phyloP scores from a whole-genome alignment of 2,888 invertebrate species.

The Ichneumoninae sp. region DNA sequence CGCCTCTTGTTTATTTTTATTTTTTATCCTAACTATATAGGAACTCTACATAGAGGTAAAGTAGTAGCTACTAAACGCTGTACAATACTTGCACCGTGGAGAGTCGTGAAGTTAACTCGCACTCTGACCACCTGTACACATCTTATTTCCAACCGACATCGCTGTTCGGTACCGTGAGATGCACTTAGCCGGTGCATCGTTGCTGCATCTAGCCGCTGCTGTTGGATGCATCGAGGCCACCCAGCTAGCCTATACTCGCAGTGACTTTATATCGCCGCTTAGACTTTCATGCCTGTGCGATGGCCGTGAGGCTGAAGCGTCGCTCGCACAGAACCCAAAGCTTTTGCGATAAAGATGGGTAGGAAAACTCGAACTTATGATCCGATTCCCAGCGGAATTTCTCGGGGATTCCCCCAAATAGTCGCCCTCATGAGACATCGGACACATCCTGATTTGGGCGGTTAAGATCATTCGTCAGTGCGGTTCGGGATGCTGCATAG shows the following conservation, averaged over 20 bases:
- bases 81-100: constrained; percentile 52
- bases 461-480: no score
- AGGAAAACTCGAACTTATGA: background rate
- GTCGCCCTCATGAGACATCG: no score
- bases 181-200: constrained; percentile 23
- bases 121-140: constrained; percentile 70
- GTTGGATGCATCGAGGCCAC: constrained; percentile 52
- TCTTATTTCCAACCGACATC: constrained; percentile 64
- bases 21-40: background rate
- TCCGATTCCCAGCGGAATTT: background rate
- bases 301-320: constrained; percentile 12
- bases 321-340: constrained; percentile 10
- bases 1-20: background rate
- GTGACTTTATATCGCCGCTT: constrained; percentile 31
- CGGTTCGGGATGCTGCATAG: background rate
- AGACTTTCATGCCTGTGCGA: constrained; percentile 23
- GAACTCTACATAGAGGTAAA: constrained; percentile 31
- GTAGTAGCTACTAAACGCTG: constrained; percentile 60
- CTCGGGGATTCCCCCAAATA: no score
- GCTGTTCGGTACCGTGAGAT: constrained; percentile 34
- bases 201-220: constrained; percentile 33
- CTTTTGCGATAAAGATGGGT: background rate
- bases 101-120: constrained; percentile 65
- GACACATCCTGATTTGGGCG: no score
- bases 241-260: constrained; percentile 52